Percentiles rank a stretch among this genome's conserved stretches.
Conservation (phyloP, 2,797 vertebrate species). For the Varecia variegata region DNA sequence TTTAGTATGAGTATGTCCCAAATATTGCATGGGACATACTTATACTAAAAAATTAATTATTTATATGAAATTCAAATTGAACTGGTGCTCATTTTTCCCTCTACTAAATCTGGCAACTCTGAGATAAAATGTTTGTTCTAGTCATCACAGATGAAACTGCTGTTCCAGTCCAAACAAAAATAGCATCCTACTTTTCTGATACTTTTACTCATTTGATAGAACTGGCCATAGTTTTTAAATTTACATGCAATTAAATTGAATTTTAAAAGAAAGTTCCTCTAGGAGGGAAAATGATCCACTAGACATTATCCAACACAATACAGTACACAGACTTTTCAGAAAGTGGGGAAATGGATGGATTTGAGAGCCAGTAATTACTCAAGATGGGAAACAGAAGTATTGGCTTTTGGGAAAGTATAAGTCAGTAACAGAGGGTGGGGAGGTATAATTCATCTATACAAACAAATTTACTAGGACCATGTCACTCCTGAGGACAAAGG, state of each 20-base stretch:
- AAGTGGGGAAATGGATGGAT: neutral
- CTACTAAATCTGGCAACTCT: neutral
- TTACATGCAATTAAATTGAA: neutral
- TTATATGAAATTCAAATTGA: conserved; percentile 40
- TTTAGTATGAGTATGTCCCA: neutral
- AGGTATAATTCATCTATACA: neutral
- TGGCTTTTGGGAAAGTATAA: neutral
- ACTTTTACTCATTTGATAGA: neutral
- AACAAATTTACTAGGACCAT: neutral
- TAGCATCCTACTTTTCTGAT: neutral
- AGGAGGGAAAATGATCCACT: neutral
- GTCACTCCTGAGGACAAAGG: conserved; percentile 16
- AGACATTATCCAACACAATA: neutral
- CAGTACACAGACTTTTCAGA: neutral
- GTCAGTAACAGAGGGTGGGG: neutral
- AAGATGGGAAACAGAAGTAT: neutral
- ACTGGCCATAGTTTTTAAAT: neutral
- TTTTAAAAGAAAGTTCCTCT: neutral
- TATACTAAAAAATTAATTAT: neutral
- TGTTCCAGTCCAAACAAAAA: neutral
- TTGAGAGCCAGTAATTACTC: neutral
- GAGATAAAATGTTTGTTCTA: neutral
- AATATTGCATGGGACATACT: neutral
- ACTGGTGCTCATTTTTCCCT: neutral
- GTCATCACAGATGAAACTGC: neutral